These are phyloP conservation scores for Theocolax elegans DNA, from an alignment of 1,140 invertebrate genomes.

Conservation along the genomic window DNA sequence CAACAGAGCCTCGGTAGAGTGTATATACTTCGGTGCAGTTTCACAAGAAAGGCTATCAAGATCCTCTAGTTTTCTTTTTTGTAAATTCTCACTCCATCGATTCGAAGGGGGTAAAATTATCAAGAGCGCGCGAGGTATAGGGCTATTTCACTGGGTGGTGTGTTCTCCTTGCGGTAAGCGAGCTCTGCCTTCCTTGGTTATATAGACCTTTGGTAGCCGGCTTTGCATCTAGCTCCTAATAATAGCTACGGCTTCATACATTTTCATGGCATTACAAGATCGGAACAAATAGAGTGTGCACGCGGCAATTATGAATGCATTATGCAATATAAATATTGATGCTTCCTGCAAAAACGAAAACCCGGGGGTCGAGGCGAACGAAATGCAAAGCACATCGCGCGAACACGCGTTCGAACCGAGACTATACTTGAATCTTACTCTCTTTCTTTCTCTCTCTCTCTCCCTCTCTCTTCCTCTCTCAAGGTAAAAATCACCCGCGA, in stretches of 20 bases:
- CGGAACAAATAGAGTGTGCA: constrained; percentile 68
- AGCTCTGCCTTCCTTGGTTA: constrained; percentile 43
- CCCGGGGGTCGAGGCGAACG: constrained; percentile 50
- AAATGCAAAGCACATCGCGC: constrained; percentile 61
- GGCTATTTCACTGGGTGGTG: constrained; percentile 50
- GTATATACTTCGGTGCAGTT: constrained; percentile 20
- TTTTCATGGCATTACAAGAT: constrained; percentile 69
- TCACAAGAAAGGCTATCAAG: constrained; percentile 19
- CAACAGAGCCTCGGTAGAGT: constrained; percentile 27
- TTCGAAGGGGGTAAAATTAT: constrained; percentile 31
- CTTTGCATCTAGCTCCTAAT: constrained; percentile 65
- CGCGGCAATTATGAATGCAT: constrained; percentile 66
- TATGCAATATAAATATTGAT: constrained; percentile 70
- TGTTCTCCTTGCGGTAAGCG: constrained; percentile 52
- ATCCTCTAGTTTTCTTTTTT: constrained; percentile 16
- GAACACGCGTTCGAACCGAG: background rate
- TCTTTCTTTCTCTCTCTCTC: too few relatives aligned
- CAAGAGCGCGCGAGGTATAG: background rate
- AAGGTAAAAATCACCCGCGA: constrained; percentile 29
- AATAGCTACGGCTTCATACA: constrained; percentile 67
- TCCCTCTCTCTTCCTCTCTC: too few relatives aligned
- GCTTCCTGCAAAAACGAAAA: constrained; percentile 66
- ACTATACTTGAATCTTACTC: background rate
- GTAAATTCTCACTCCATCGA: constrained; percentile 3
- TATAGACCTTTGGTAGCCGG: constrained; percentile 42